Base-by-base conservation (phyloP, 2,113 vertebrate genomes). In the Aleadryas rufinucha region DNA sequence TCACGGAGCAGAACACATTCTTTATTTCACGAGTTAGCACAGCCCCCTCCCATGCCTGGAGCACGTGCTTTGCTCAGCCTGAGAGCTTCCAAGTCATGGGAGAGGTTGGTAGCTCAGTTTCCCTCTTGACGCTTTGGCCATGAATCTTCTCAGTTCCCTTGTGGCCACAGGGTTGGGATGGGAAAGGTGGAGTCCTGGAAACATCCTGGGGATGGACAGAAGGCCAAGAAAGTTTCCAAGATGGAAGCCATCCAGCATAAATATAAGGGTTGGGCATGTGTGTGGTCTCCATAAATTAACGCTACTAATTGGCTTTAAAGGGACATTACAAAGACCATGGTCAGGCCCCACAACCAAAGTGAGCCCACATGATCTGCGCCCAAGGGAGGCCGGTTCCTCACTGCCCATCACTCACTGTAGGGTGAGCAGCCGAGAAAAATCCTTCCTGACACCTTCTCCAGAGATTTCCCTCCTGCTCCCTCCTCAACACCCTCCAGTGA, bases 401-500 rank as follows among this genome's bases (percentile, higher is more conserved):
- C 61, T 89, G 81, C 84, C 87, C 92, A 82, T 52, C 13, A 1
- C 81, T 89, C 72, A 22, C 57, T 20, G 7, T 16, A 42, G 84
- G 64, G 64, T 66, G 68, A 91, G 59, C 86, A 87, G 94, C 54
- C 1, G 0, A 89, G 79, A 49, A 90, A 93, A 95, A 95, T 85
- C 37, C 59, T 71, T 91, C 79, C 91, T 96, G 95, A 95, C 93
- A 82, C 3, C 3, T 90, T 91, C 92, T 76, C 83, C 11, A 3
- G 77, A 88, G 82, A 52, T 72, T 89, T 96, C 80, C 69, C 88
- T 90, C 76, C 85, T 87, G 91, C 90, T 89, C 89, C 85, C 59
- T 85, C 88, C 95, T 90, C 96, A 87, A n/a, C 82, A 68, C 94
- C 84, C 93, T 93, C 94, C 76, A 94, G 95, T 91, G 94, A 88